phyloP scores from a whole-genome alignment of 2,797 vertebrate species.

The Chaunax sp. region DNA sequence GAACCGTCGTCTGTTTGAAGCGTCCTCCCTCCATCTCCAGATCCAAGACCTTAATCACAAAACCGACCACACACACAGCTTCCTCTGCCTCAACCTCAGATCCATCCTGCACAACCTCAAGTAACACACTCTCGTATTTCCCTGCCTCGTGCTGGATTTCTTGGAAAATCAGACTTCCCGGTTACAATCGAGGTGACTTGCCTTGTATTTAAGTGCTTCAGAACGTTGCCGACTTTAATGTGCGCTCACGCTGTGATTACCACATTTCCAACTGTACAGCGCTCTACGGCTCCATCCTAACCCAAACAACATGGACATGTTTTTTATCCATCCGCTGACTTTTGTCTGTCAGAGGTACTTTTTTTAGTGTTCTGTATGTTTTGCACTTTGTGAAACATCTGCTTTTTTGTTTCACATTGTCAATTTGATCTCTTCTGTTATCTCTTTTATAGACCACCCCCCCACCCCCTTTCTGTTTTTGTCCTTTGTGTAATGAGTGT shows the following conservation, averaged over 20 bases:
- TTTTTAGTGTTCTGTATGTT: slow-evolving; percentile 22
- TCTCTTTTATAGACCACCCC: slow-evolving; percentile 25
- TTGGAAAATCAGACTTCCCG: not conserved
- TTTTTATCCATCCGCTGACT: slow-evolving; percentile 25
- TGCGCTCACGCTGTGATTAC: slow-evolving; percentile 8
- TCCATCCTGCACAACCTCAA: slow-evolving; percentile 82
- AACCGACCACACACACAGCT: slow-evolving; percentile 80
- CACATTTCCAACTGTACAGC: slow-evolving; percentile 3
- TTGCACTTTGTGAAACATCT: slow-evolving; percentile 16
- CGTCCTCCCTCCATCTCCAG: slow-evolving; percentile 84
- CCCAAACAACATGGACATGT: slow-evolving; percentile 69
- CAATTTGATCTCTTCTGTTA: slow-evolving; percentile 32
- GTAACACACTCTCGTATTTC: slow-evolving; percentile 32
- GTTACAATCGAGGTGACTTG: not conserved
- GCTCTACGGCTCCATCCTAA: slow-evolving; percentile 58
- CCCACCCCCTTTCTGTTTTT: not conserved
- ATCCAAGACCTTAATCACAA: slow-evolving; percentile 87
- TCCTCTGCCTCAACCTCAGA: slow-evolving; percentile 88
- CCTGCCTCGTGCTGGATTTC: not conserved
- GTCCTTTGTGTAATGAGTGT: slow-evolving; percentile 15
- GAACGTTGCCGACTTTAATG: slow-evolving; percentile 9
- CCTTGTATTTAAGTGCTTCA: slow-evolving; percentile 5
- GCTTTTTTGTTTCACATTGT: slow-evolving; percentile 21
- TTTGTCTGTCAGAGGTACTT: slow-evolving; percentile 30
- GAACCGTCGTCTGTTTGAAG: slow-evolving; percentile 90